A percentile compares a stretch with the other conserved stretches of the same genome.
phyloP scores from a whole-genome alignment of 2,113 vertebrate genomes.

The Myiozetetes cayanensis region DNA sequence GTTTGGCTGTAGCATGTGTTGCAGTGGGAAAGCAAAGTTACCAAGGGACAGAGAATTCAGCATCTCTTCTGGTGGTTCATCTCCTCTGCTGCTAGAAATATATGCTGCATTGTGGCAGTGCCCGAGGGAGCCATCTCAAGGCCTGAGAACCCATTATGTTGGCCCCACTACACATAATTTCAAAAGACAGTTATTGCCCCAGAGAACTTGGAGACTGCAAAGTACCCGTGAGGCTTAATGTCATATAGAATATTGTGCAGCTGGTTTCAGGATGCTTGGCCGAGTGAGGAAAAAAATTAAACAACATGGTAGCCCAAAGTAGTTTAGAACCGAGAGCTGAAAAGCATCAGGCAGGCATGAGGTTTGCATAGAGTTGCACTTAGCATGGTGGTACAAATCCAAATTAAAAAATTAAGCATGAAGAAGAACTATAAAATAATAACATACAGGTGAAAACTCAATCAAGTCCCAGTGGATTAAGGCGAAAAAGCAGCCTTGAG shows the following conservation, averaged over 20 bases:
- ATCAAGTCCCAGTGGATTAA: neutral
- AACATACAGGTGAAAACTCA: slow-evolving; percentile 1
- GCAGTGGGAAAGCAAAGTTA: neutral
- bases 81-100: neutral
- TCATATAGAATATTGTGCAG: slow-evolving; percentile 17
- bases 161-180: neutral
- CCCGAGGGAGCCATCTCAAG: neutral
- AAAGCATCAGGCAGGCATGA: neutral
- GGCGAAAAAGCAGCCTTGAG: neutral
- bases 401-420: neutral
- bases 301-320: neutral
- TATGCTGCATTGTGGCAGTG: neutral
- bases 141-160: neutral
- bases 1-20: neutral
- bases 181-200: slow-evolving; percentile 1
- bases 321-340: neutral
- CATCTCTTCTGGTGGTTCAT: neutral
- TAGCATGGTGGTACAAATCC: neutral
- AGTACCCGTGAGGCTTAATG: neutral
- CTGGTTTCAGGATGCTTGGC: slow-evolving; percentile 1
- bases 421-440: slow-evolving; percentile 19
- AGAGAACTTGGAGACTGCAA: neutral
- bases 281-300: slow-evolving; percentile 23
- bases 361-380: neutral
- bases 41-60: neutral